Evolutionary conservation across 2,797 vertebrate genomes (phyloP).

Genomic region (Macroramphosus scolopax): DNA sequence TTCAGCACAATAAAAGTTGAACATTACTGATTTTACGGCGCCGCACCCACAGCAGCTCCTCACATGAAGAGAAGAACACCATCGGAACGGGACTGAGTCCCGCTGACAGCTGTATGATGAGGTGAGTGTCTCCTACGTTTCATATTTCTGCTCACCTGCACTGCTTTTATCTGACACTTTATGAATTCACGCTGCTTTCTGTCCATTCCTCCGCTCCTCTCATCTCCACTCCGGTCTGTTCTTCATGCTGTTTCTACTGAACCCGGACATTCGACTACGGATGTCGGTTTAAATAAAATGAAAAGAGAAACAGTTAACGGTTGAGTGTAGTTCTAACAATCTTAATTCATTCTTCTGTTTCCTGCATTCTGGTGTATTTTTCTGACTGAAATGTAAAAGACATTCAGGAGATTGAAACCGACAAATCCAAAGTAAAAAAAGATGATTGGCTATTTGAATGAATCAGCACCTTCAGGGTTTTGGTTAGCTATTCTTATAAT

Average conservation of each 20-base stretch:
- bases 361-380: too few relatives aligned
- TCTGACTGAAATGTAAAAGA: too few relatives aligned
- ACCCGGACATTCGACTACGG: too few relatives aligned
- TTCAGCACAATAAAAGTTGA: constrained; percentile 25
- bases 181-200: neutral
- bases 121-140: constrained; percentile 32
- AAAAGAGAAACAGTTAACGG: too few relatives aligned
- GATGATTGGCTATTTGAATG: too few relatives aligned
- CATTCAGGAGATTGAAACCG: too few relatives aligned
- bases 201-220: neutral
- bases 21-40: constrained; percentile 29
- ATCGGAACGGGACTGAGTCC: neutral
- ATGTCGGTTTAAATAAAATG: too few relatives aligned
- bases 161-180: neutral
- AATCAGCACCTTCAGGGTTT: too few relatives aligned
- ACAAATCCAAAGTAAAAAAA: too few relatives aligned
- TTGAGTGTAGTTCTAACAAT: too few relatives aligned
- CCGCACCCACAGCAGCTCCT: constrained; percentile 8
- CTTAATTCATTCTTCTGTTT: too few relatives aligned
- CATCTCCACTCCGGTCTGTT: neutral
- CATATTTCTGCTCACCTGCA: neutral
- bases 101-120: constrained; percentile 29
- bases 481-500: too few relatives aligned
- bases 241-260: neutral
- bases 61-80: neutral